A percentile compares a stretch with the other conserved stretches of the same genome.
phyloP scores from a whole-genome alignment of 2,888 invertebrate genomes.

The Neoscelio sp. region DNA sequence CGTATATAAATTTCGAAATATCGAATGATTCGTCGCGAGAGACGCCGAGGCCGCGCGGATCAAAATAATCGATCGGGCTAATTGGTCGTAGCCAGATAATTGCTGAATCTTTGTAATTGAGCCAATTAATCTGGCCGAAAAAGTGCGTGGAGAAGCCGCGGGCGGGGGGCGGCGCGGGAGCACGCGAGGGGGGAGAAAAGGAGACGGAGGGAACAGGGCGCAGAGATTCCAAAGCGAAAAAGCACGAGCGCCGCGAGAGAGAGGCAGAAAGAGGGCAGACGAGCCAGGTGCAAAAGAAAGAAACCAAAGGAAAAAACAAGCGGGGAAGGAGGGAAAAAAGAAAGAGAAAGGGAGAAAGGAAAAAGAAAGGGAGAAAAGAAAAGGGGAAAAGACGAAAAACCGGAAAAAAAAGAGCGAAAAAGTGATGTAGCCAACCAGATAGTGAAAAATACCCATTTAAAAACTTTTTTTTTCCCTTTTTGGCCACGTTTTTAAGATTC shows the following conservation, averaged over 20 bases:
- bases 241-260: slow-evolving; percentile 18
- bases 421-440: too few relatives aligned
- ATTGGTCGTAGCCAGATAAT: slow-evolving; percentile 81
- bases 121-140: slow-evolving; percentile 82
- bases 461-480: too few relatives aligned
- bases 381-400: too few relatives aligned
- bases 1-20: slow-evolving; percentile 24
- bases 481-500: too few relatives aligned
- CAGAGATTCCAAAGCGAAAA: slow-evolving; percentile 7
- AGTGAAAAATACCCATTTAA: too few relatives aligned
- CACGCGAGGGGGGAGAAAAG: slow-evolving; percentile 26
- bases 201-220: slow-evolving; percentile 22
- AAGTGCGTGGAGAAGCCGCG: slow-evolving; percentile 72
- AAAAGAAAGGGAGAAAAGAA: too few relatives aligned
- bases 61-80: slow-evolving; percentile 79
- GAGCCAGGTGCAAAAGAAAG: slow-evolving; percentile 51
- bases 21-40: slow-evolving; percentile 23
- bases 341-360: too few relatives aligned
- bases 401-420: too few relatives aligned
- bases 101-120: slow-evolving; percentile 80
- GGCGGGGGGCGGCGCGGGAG: slow-evolving; percentile 31
- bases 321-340: too few relatives aligned
- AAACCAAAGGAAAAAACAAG: slow-evolving; percentile 32
- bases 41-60: slow-evolving; percentile 32
- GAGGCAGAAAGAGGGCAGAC: slow-evolving; percentile 47